These are phyloP conservation scores for Aspidapion aeneum DNA, from an alignment of 2,888 invertebrate species.

Conservation along the genomic window DNA sequence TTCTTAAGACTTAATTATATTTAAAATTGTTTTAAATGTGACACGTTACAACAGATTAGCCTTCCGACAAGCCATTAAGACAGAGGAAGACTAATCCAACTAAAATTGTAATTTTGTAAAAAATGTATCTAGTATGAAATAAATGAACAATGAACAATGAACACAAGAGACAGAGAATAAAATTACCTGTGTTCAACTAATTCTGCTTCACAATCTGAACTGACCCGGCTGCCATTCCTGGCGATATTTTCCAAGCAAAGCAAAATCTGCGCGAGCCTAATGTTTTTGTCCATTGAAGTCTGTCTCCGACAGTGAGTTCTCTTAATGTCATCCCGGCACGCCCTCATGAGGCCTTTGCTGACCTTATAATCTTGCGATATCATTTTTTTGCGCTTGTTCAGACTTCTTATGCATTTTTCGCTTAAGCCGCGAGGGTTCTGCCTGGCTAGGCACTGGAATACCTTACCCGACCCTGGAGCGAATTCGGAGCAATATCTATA, in stretches of 20 bases:
- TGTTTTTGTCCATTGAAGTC: constrained; percentile 77
- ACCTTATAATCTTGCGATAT: constrained; percentile 89
- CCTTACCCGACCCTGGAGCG: constrained; percentile 66
- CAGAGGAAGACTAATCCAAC: too few species aligned
- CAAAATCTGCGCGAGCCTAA: constrained; percentile 84
- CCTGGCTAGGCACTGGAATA: constrained; percentile 76
- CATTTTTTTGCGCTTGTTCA: constrained; percentile 80
- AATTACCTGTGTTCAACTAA: constrained; percentile 82
- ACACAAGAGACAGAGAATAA: too few species aligned
- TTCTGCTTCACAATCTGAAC: constrained; percentile 79
- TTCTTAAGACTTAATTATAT: too few species aligned
- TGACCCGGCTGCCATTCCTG: constrained; percentile 68
- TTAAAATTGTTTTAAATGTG: too few species aligned
- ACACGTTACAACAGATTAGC: too few species aligned
- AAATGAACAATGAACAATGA: too few species aligned
- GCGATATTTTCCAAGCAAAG: constrained; percentile 83
- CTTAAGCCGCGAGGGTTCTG: constrained; percentile 67
- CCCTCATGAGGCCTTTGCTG: constrained; percentile 81
- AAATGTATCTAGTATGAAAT: too few species aligned
- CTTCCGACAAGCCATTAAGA: too few species aligned
- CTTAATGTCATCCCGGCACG: constrained; percentile 88
- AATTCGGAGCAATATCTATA: constrained; percentile 75
- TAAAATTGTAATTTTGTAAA: too few species aligned
- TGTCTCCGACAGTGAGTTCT: constrained; percentile 80
- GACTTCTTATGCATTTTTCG: constrained; percentile 73